Percentiles rank a stretch among this genome's conserved stretches.
Evolutionary conservation across 2,888 invertebrate genomes (phyloP).

Genomic region (Melitaea athalia): DNA sequence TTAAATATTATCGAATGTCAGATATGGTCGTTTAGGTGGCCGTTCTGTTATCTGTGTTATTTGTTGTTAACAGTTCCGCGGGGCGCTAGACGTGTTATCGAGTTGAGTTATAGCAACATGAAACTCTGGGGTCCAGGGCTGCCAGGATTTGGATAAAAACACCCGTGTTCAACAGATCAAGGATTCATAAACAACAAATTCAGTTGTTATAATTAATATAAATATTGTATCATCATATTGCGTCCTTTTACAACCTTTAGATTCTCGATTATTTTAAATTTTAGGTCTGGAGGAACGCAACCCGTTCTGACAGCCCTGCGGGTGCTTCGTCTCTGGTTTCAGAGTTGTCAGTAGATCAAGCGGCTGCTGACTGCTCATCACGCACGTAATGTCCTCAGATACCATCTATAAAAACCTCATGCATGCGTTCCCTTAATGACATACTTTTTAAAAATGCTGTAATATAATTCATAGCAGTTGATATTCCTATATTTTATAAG

Average conservation of each 20-base stretch:
- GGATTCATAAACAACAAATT: not conserved
- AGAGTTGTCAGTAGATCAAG: slow-evolving; percentile 60
- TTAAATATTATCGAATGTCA: slow-evolving; percentile 76
- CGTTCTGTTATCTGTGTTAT: slow-evolving; percentile 77
- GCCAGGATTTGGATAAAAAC: slow-evolving; percentile 3
- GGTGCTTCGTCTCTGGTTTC: slow-evolving; percentile 62
- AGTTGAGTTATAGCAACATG: slow-evolving; percentile 71
- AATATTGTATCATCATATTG: not conserved
- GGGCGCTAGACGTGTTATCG: slow-evolving; percentile 68
- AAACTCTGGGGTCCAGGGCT: slow-evolving; percentile 40
- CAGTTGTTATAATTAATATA: not conserved
- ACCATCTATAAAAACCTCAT: slow-evolving; percentile 41
- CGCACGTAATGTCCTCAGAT: slow-evolving; percentile 48
- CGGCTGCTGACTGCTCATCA: slow-evolving; percentile 51
- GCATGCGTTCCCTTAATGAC: slow-evolving; percentile 35
- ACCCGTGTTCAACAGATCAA: not conserved
- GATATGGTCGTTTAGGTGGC: slow-evolving; percentile 78
- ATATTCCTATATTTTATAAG: not conserved
- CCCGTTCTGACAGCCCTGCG: slow-evolving; percentile 28
- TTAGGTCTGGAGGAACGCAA: not conserved
- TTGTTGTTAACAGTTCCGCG: slow-evolving; percentile 76
- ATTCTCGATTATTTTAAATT: not conserved
- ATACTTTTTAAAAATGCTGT: slow-evolving; percentile 32
- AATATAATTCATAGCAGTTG: slow-evolving; percentile 14
- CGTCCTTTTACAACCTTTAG: not conserved